Base-by-base conservation (phyloP, 2,113 vertebrate genomes). In the Phoenicopterus ruber region DNA sequence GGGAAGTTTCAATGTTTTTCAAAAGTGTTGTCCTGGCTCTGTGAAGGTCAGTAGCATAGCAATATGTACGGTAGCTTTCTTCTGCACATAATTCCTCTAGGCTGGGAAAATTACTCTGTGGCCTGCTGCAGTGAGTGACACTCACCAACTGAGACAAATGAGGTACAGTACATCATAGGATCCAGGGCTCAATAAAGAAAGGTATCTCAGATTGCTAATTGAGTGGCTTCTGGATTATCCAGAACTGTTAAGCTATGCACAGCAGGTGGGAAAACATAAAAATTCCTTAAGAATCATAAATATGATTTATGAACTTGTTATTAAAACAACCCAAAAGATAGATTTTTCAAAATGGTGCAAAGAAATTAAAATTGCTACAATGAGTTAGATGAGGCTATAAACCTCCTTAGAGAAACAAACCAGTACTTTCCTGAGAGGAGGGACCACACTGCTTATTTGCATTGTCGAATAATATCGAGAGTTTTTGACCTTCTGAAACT, bases 401-500 rank as follows among this genome's bases (percentile, higher is more conserved):
- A 85, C 10, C 20, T 74, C 25, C 13, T 69, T 38, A 54, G 31
- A 84, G 31, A 86, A 91, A 62, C 6, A 94, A 89, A 36, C 5
- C 7, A 44, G 25, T 67, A 40, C 47, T 62, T 73, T 79, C 19
- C 62, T 72, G 40, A 89, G 34, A 91, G 49, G 49, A 85, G 5
- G 11, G 18, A 59, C 47, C 10, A 73, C 26, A 17, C 5, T 34
- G 38, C 52, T 63, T 78, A 29, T 74, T 93, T 96, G 59, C 13
- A 2, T 76, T 65, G 42, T 44, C 93, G 14, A 69, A 69, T 32
- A 78, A 59, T 12, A 66, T 29, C 2, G 9, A 72, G 88, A 83
- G 50, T 78, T 96, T 73, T 59, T 87, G 86, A 89, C 92, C 73
- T 93, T 84, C 73, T 82, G 54, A 82, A 89, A 79, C 52, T 69